Evolutionary conservation across 2,797 vertebrate species (phyloP).

Genomic region (Stomatorhinus walkeri): DNA sequence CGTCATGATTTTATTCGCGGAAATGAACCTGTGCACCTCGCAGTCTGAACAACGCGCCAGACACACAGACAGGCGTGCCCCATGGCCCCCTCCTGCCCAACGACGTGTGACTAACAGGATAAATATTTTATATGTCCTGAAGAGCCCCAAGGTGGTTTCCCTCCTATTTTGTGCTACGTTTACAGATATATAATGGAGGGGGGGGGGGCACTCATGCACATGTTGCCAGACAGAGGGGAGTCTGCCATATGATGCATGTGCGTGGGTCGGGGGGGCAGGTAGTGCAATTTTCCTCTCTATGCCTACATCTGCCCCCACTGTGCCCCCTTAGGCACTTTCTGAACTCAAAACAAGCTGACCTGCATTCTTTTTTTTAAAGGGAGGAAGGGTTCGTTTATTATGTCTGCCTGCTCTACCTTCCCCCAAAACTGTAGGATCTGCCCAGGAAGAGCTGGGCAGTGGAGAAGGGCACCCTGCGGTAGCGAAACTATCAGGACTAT

Average conservation of each 20-base stretch:
- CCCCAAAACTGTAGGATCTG: background rate
- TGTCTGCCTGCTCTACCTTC: background rate
- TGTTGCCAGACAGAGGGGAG: background rate
- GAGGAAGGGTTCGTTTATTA: background rate
- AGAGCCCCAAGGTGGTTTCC: background rate
- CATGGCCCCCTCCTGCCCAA: background rate
- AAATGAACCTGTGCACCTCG: background rate
- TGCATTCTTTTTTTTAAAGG: background rate
- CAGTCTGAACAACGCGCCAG: background rate
- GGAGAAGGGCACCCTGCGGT: background rate
- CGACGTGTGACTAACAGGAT: background rate
- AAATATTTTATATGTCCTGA: background rate
- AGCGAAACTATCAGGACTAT: background rate
- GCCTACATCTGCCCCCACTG: background rate
- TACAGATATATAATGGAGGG: background rate
- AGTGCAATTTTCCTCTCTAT: background rate
- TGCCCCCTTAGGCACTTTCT: background rate
- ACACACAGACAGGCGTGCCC: background rate
- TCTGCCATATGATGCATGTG: background rate
- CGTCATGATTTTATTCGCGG: background rate
- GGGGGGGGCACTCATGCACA: background rate
- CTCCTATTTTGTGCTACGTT: background rate
- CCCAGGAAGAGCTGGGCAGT: background rate
- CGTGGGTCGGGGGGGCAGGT: background rate
- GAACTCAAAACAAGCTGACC: background rate